Percentiles rank a stretch among this genome's conserved stretches.
These are phyloP conservation scores for Clanis bilineata DNA, from an alignment of 2,888 invertebrate species.

Conservation along the genomic window DNA sequence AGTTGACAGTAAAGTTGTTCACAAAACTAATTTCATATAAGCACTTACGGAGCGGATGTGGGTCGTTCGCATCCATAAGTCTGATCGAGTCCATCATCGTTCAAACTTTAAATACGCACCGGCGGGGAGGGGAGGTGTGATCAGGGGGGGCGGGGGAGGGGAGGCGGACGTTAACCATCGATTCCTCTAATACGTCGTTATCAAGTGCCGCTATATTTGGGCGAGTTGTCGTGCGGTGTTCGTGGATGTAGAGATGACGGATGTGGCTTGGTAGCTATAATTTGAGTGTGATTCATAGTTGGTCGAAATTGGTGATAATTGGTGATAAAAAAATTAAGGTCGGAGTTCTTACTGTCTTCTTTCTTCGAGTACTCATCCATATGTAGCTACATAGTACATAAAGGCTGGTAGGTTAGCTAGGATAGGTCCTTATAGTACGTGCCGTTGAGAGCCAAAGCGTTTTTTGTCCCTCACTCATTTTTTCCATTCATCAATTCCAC, in stretches of 20 bases:
- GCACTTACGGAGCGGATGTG: conserved; percentile 7
- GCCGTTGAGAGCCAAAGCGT: no score
- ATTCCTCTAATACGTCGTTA: conserved; percentile 72
- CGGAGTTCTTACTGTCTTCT: no score
- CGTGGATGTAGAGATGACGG: conserved; percentile 35
- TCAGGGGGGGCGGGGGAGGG: background rate
- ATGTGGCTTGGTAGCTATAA: conserved; percentile 28
- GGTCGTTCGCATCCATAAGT: conserved; percentile 4
- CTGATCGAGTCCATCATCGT: conserved; percentile 20
- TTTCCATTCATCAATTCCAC: no score
- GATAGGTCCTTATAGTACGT: no score
- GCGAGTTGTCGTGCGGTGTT: conserved; percentile 57
- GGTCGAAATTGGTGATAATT: no score
- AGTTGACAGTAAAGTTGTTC: background rate
- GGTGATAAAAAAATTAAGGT: no score
- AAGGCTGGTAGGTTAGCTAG: no score
- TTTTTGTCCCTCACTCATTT: no score
- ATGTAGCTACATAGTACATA: no score
- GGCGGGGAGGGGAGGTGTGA: conserved; percentile 37
- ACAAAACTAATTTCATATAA: background rate
- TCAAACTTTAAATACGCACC: conserved; percentile 60
- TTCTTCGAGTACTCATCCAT: no score
- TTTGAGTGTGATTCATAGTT: background rate
- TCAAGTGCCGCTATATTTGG: conserved; percentile 75
- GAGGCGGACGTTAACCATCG: conserved; percentile 62